Evolutionary conservation across 2,888 invertebrate genomes (phyloP).

Genomic region (Lobophora halterata): DNA sequence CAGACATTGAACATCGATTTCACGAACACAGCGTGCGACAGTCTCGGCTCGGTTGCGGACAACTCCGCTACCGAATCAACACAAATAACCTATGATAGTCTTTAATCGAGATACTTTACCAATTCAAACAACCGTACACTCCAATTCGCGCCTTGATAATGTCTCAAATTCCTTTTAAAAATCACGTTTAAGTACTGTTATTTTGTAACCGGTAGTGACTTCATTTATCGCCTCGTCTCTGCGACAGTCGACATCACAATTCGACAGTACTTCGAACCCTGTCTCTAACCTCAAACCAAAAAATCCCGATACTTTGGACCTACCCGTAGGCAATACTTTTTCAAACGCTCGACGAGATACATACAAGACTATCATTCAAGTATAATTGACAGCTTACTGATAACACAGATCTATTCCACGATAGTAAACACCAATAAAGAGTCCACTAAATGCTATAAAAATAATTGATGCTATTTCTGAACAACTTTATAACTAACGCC

Average conservation of each 20-base stretch:
- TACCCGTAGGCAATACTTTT: neutral
- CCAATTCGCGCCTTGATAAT: too few species aligned
- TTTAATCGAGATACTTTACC: slow-evolving; percentile 21
- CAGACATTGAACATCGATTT: slow-evolving; percentile 43
- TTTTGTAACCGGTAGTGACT: too few species aligned
- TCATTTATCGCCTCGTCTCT: too few species aligned
- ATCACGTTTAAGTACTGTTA: too few species aligned
- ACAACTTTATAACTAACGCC: slow-evolving; percentile 6
- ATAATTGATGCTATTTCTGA: slow-evolving; percentile 11
- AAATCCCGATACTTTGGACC: slow-evolving; percentile 1
- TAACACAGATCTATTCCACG: slow-evolving; percentile 34
- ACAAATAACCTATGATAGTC: slow-evolving; percentile 11
- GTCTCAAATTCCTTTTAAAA: too few species aligned
- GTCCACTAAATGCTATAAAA: slow-evolving; percentile 11
- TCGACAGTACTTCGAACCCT: too few species aligned
- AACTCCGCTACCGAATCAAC: neutral
- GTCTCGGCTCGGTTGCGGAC: slow-evolving; percentile 48
- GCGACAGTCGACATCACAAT: too few species aligned
- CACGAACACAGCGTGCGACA: slow-evolving; percentile 55
- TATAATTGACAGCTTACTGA: slow-evolving; percentile 43
- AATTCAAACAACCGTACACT: too few species aligned
- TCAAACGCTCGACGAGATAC: neutral
- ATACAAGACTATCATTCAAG: slow-evolving; percentile 28
- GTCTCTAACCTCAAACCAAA: slow-evolving; percentile 3
- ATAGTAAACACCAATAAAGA: slow-evolving; percentile 9